Evolutionary conservation across 53 echinoderm and acorn worm genomes (phyloP).

Genomic region (Apostichopus leukothele): DNA sequence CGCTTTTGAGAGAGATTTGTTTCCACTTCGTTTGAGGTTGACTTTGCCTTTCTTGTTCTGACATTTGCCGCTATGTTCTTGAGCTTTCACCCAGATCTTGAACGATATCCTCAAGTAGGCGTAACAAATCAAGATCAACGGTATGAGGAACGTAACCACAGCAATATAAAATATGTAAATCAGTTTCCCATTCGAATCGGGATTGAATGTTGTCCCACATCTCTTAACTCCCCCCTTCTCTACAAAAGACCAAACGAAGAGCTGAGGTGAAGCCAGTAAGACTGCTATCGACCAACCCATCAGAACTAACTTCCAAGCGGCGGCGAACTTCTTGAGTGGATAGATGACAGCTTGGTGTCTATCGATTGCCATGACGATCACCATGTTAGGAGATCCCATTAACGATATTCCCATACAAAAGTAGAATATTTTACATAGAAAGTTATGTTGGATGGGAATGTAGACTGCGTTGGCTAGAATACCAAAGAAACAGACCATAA

Average conservation of each 20-base stretch:
- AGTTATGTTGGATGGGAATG: slow-evolving; percentile 14
- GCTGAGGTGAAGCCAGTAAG: slow-evolving; percentile 64
- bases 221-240: neutral
- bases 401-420: slow-evolving; percentile 62
- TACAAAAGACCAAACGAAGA: slow-evolving; percentile 67
- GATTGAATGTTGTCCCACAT: slow-evolving; percentile 56
- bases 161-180: slow-evolving; percentile 82
- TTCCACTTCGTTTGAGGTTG: slow-evolving; percentile 70
- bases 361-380: slow-evolving; percentile 84
- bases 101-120: slow-evolving; percentile 79
- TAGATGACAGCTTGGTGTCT: slow-evolving; percentile 88
- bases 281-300: slow-evolving; percentile 71
- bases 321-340: slow-evolving; percentile 79
- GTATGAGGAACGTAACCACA: slow-evolving; percentile 70
- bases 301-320: slow-evolving; percentile 58
- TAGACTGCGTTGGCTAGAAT: slow-evolving; percentile 65
- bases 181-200: neutral
- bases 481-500: slow-evolving; percentile 89
- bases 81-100: slow-evolving; percentile 75
- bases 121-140: slow-evolving; percentile 66
- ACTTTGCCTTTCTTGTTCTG: slow-evolving; percentile 69
- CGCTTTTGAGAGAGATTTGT: slow-evolving; percentile 72
- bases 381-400: slow-evolving; percentile 83
- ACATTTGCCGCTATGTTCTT: slow-evolving; percentile 56
- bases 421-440: slow-evolving; percentile 43